These are phyloP conservation scores for Carcinoscorpius rotundicauda DNA, from an alignment of 1,140 invertebrate species.

Conservation along the genomic window DNA sequence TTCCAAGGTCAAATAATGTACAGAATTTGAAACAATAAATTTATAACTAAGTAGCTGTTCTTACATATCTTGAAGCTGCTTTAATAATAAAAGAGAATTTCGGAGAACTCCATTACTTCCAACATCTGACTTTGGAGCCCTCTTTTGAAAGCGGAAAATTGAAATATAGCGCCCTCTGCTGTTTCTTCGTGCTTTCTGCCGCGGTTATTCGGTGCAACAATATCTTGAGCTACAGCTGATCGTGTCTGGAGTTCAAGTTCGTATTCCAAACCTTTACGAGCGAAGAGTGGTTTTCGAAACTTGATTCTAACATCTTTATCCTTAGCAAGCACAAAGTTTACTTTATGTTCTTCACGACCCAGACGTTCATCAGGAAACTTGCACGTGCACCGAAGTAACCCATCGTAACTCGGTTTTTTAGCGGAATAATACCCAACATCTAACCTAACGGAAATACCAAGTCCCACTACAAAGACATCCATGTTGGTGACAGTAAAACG, in stretches of 20 bases:
- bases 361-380: conserved; percentile 23
- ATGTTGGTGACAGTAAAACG: conserved; percentile 24
- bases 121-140: conserved; percentile 16
- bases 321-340: conserved; percentile 18
- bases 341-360: conserved; percentile 15
- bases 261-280: conserved; percentile 24
- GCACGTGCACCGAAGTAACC: conserved; percentile 22
- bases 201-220: conserved; percentile 20
- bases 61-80: not conserved
- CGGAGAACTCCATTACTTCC: conserved; percentile 22
- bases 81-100: conserved; percentile 22
- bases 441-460: conserved; percentile 25
- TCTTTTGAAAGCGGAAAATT: conserved; percentile 19
- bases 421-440: conserved; percentile 24
- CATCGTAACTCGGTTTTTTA: conserved; percentile 24
- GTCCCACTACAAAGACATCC: conserved; percentile 26
- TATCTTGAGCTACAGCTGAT: conserved; percentile 20
- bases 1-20: too few relatives aligned
- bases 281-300: conserved; percentile 24
- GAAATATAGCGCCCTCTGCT: conserved; percentile 21
- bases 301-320: conserved; percentile 27
- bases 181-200: conserved; percentile 21
- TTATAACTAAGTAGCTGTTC: too few relatives aligned
- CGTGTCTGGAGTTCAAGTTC: conserved; percentile 23
- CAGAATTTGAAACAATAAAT: too few relatives aligned